Base-by-base conservation (phyloP, 1,140 invertebrate genomes). In the Probaryconus sp. region DNA sequence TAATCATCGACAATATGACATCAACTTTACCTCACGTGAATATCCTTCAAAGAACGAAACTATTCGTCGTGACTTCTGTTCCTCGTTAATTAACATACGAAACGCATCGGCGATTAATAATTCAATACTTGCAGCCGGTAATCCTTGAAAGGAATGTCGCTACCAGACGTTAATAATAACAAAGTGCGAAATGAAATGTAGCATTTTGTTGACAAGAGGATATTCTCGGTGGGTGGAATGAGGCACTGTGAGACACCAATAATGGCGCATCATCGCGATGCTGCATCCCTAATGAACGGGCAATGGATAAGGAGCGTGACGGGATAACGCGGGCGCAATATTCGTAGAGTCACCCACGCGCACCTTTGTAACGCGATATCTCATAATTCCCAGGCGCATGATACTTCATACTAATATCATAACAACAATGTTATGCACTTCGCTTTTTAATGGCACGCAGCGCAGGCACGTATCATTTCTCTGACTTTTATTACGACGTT, bases 241-340 rank as follows among this genome's bases (percentile, higher is more conserved):
- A 21, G 24, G 42, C 56, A n/a, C 64, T 51, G 60, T 56, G 65
- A n/a, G n/a, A n/a, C n/a, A 60, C 37, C 56, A 30, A 21, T 60
- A 47, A 55, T 55, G 47, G 48, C 53, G 65, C 61, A 61, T 53
- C 53, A 56, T 67, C 53, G 21, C 31, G 53, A 60, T 69, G 47
- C 26, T 60, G 65, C 55, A 60, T 60, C 21, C 48, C 43, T 69
- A 69, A 69, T 69, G 56, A 69, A 69, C 55, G 56, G 55, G 47
- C 48, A 69, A 60, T 38, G 56, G 38, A 61, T 33, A 35, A 69
- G 65, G 47, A 51, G 65, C 65, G 65, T 69, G 65, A 69, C 65
- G 31, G 40, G 47, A 30, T 42, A 58, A 61, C 37, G 53, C 37
- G 51, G 47, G 26, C 51, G 42, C 60, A 20, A n/a, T n/a, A 35